Evolutionary conservation across 2,888 invertebrate species (phyloP).

Genomic region (Pandemis corylana): DNA sequence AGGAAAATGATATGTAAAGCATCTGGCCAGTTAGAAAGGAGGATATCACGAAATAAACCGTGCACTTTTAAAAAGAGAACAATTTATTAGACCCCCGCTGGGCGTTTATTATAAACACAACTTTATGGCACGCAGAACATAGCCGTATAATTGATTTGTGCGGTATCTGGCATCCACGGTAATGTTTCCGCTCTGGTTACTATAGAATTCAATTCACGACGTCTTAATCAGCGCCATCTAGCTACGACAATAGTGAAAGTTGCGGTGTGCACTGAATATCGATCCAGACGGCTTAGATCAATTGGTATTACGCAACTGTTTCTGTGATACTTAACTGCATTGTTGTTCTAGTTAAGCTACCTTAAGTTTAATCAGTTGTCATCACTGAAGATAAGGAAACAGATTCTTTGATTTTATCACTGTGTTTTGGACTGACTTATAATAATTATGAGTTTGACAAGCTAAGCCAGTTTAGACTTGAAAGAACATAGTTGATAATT

Average conservation of each 20-base stretch:
- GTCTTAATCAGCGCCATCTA: conserved; percentile 53
- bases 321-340: conserved; percentile 29
- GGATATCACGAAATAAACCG: not conserved
- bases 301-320: conserved; percentile 45
- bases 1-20: no score
- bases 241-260: conserved; percentile 39
- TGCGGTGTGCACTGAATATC: conserved; percentile 49
- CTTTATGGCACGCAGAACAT: conserved; percentile 31
- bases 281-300: conserved; percentile 43
- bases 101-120: conserved; percentile 17
- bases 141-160: conserved; percentile 48
- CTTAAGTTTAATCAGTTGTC: conserved; percentile 35
- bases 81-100: conserved; percentile 12
- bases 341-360: conserved; percentile 38
- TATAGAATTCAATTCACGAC: conserved; percentile 63
- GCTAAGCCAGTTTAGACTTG: not conserved
- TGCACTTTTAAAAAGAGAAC: not conserved
- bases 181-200: conserved; percentile 59
- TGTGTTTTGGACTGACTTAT: not conserved
- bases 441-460: not conserved
- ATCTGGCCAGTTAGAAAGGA: not conserved
- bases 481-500: not conserved
- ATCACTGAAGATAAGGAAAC: conserved; percentile 18
- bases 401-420: conserved; percentile 3
- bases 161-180: conserved; percentile 43